Conservation (phyloP, 2,797 vertebrate genomes). For the Oreochromis grahami region DNA sequence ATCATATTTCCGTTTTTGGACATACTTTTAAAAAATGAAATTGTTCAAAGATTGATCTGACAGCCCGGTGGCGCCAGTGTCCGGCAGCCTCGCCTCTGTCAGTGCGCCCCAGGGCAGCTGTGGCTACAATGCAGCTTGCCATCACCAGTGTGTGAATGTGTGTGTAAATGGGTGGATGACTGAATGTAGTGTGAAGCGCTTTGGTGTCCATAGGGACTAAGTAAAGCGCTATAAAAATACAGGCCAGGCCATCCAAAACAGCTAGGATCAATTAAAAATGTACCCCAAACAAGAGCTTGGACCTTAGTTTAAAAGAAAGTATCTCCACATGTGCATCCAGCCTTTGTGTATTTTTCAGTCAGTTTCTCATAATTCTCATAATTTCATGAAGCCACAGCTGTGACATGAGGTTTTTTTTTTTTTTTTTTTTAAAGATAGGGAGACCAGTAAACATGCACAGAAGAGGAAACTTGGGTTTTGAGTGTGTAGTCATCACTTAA, state of each 20-base stretch:
- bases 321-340: background rate
- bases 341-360: background rate
- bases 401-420: background rate
- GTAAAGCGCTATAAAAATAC: too few relatives aligned
- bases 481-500: background rate
- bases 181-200: too few relatives aligned
- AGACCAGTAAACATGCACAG: background rate
- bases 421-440: background rate
- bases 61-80: too few relatives aligned
- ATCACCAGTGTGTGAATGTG: too few relatives aligned
- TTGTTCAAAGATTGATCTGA: background rate
- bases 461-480: rapidly evolving
- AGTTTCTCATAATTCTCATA: background rate
- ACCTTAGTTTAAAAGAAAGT: background rate
- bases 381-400: background rate
- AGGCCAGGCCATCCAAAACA: background rate
- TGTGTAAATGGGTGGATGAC: too few relatives aligned
- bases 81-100: too few relatives aligned
- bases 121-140: too few relatives aligned
- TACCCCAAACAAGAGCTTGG: background rate
- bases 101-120: too few relatives aligned
- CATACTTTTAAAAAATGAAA: background rate
- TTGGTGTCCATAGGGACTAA: too few relatives aligned
- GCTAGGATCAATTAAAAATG: background rate
- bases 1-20: background rate